Evolutionary conservation across 2,888 invertebrate genomes (phyloP).

Genomic region (Camptogramma bilineatum): DNA sequence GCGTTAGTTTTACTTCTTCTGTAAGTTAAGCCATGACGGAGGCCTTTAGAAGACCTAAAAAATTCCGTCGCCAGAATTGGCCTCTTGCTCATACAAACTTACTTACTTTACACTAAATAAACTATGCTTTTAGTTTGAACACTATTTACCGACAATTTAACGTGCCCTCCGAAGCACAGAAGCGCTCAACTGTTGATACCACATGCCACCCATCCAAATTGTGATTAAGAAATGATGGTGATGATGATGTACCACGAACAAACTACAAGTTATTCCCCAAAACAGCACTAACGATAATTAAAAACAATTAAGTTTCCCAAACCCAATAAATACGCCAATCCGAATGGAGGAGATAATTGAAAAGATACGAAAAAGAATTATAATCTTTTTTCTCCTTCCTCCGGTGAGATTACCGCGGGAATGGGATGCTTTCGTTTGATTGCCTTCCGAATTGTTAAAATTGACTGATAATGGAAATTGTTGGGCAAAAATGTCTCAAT

Average conservation of each 20-base stretch:
- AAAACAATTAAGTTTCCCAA: conserved; percentile 43
- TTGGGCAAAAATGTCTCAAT: conserved; percentile 13
- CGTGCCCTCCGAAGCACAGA: too few relatives aligned
- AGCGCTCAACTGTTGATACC: too few relatives aligned
- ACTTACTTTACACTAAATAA: too few relatives aligned
- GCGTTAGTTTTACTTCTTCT: too few relatives aligned
- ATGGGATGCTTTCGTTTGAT: conserved; percentile 27
- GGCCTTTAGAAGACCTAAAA: too few relatives aligned
- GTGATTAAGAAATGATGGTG: too few relatives aligned
- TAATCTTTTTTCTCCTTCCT: conserved; percentile 48
- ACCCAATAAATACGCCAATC: conserved; percentile 55
- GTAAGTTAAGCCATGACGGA: too few relatives aligned
- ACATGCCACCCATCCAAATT: too few relatives aligned
- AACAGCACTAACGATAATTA: conserved; percentile 41
- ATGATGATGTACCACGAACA: background rate
- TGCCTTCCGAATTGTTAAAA: conserved; percentile 26
- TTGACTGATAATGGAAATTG: conserved; percentile 10
- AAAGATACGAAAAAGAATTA: conserved; percentile 66
- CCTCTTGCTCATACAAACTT: too few relatives aligned
- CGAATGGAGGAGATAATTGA: conserved; percentile 66
- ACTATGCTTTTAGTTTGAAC: too few relatives aligned
- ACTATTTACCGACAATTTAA: too few relatives aligned
- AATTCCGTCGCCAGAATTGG: too few relatives aligned
- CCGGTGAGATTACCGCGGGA: conserved; percentile 14
- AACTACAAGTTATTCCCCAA: conserved; percentile 13